Base-by-base conservation (phyloP, 2,113 vertebrate genomes). In the Montifringilla adamsi region DNA sequence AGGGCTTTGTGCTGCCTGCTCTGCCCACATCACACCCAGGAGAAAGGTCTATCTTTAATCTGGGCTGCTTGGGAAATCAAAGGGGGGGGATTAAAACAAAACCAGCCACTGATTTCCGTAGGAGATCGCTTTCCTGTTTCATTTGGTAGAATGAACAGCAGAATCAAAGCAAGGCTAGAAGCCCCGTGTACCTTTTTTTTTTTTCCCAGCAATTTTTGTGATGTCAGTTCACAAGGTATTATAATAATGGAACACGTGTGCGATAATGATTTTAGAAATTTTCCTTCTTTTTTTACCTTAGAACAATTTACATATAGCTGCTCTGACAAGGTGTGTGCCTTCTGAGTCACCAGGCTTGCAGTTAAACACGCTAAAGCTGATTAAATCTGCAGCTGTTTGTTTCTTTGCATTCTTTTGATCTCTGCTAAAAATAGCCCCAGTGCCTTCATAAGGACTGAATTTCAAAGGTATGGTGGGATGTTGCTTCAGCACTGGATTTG, bases 151-250 rank as follows among this genome's bases (percentile, higher is more conserved):
- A 97, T 75, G 97, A 97, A 93, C 87, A 78, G 76, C 90, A 97
- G 96, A 97, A 98, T 98, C 97, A 98, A 98, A 98, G 97, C 49
- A 73, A 94, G 93, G 96, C 97, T 96, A 73, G 41, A 89, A 95
- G 69, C 94, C 91, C 8, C 1, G 22, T 53, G 91, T 80, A 92
- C 91, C 67, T 78, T 97, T 95, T 90, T 96, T 93, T 63, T 55
- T 88, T 87, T 41, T 6, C 90, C 82, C 10, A 24, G 86, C 74
- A 91, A 91, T 92, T 96, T 97, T 87, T 98, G 92, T 97, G 92
- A 95, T 98, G 93, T 96, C 89, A 87, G 49, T 96, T 97, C 96
- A 97, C 93, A 95, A 90, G 87, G 72, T 63, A 68, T 84, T 92
- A 60, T 59, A 96, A 95, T 94, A 97, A 97, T 84, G 92, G 94